These are phyloP conservation scores for Callyntrura guangdongensis DNA, from an alignment of 2,888 invertebrate species.

Conservation along the genomic window DNA sequence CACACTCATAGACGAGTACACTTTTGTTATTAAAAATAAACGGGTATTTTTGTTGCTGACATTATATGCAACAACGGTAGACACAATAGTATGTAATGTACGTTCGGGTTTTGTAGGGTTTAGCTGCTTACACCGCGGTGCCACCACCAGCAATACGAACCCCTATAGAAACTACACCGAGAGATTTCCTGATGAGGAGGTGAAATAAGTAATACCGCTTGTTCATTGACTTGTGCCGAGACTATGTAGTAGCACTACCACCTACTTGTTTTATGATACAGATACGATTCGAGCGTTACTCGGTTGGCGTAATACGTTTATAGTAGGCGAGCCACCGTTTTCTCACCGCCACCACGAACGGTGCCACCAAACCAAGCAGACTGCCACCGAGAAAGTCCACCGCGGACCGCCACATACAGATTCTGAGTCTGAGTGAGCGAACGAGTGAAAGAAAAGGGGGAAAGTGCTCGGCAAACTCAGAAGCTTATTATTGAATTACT, in stretches of 20 bases:
- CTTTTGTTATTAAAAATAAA: not conserved
- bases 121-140: not conserved
- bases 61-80: not conserved
- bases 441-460: slow-evolving; percentile 55
- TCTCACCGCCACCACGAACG: not conserved
- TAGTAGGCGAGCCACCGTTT: not conserved
- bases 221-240: not conserved
- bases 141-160: slow-evolving; percentile 4
- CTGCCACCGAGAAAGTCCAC: slow-evolving; percentile 43
- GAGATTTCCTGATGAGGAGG: slow-evolving; percentile 50
- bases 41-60: not conserved
- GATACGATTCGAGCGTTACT: too few species aligned
- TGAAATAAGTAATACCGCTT: slow-evolving; percentile 7
- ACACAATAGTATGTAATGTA: not conserved
- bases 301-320: not conserved
- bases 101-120: slow-evolving; percentile 6
- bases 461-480: slow-evolving; percentile 73
- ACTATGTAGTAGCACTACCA: slow-evolving; percentile 17
- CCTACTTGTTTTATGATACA: slow-evolving; percentile 30
- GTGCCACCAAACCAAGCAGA: slow-evolving; percentile 14
- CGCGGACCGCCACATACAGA: slow-evolving; percentile 24
- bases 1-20: not conserved
- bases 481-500: slow-evolving; percentile 73
- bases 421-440: slow-evolving; percentile 1
- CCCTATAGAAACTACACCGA: slow-evolving; percentile 27